Evolutionary conservation across 2,888 invertebrate species (phyloP), one percentile per base, ranked within the genome.

Genomic region (Epiblema foenella): DNA sequence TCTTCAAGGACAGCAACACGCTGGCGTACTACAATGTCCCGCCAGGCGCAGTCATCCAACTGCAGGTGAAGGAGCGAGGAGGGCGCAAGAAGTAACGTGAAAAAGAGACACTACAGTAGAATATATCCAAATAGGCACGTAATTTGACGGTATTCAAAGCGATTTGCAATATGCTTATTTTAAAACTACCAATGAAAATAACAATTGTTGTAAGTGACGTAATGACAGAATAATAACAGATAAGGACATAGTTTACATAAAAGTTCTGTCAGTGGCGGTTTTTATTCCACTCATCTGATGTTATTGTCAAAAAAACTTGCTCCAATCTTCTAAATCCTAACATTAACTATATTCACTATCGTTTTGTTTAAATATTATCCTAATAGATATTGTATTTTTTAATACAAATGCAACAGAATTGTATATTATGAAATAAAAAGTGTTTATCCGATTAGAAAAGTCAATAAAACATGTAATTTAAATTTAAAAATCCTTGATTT

Each of bases 51-150:
- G 93, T 96, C 11, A 95, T 99, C 51, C 97, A 97, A 77, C 94
- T 99, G 74, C 97, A 98, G 85, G 95, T 99, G 68, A 99, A 99
- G 90, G 99, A 99, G 90, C 96, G 99, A 90, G 99, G 99, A 85
- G 99, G 99, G 18, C 95, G 99, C 70, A 99, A 99, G 93, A 99
- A 99, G 87, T 99, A 96, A 77, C 7, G 15, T 33, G 62, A 51
- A 12, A 42, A 0, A 62, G 29, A 49, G 1, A 49, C 18, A 59
- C 10, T 20, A 24, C 56, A 9, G 46, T 42, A 42, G 15, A 42
- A 42, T 7, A 42, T 5, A 5, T 33, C 33, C 33, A 33, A 8
- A 33, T 8, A 1, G 3, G 7, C 33, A 33, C 33, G 33, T 15
- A 15, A 42, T 42, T 15, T 42, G 0, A 15, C 39, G 39, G 2